These are phyloP conservation scores for Blennius ocellaris DNA, from an alignment of 2,113 vertebrate species.

Conservation along the genomic window DNA sequence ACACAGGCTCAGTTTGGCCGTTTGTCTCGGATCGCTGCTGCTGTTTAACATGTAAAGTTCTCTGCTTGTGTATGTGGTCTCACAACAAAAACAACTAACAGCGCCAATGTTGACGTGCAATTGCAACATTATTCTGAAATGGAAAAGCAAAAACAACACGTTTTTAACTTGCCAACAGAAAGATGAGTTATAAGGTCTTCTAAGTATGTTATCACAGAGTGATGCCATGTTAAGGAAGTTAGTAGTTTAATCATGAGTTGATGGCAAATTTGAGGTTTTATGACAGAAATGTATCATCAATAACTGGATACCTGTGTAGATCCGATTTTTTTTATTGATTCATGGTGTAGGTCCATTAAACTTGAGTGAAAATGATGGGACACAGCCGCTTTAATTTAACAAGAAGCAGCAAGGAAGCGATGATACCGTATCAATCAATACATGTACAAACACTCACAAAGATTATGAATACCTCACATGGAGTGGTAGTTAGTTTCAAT, in stretches of 20 bases:
- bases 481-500: background rate
- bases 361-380: constrained; percentile 13
- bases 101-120: no score
- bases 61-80: no score
- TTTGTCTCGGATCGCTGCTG: background rate
- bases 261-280: constrained; percentile 15
- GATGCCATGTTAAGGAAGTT: constrained; percentile 5
- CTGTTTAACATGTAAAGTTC: no score
- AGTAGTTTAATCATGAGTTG: constrained; percentile 12
- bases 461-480: no score
- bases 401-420: background rate
- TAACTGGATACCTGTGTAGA: constrained; percentile 29
- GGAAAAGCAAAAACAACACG: no score
- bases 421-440: background rate
- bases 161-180: no score
- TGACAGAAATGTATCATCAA: constrained; percentile 30
- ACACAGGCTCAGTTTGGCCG: background rate
- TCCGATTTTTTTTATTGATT: constrained; percentile 22
- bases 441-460: background rate
- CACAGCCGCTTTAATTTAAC: constrained; percentile 19
- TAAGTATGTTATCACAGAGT: no score
- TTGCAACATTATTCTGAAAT: no score
- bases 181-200: no score
- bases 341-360: constrained; percentile 23
- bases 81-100: no score